Evolutionary conservation across 2,888 invertebrate species (phyloP), one percentile per base, ranked within the genome.

Genomic region (Trichogramma evanescens): DNA sequence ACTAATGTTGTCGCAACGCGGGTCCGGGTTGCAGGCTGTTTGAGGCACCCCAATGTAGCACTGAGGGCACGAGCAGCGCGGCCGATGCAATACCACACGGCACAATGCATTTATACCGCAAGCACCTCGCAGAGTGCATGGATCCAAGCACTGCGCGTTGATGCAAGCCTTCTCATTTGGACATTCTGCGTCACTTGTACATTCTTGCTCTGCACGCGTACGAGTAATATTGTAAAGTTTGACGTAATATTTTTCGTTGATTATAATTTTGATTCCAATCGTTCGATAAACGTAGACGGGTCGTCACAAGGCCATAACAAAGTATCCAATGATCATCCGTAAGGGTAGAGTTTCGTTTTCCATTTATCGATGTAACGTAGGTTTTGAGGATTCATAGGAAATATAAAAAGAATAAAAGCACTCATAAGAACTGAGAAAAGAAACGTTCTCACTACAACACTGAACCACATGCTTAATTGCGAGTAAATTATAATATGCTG

Each of bases 71-170:
- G 90, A 88, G 79, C 94, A 94, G 72, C 89, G 86, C 52, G 93
- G 89, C 73, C 88, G 86, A 80, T 94, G 94, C 76, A 89, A 82
- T 66, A 91, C 85, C 62, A 91, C 89, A 73, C 87, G 88, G 79
- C 95, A 95, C 65, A 93, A 83, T 65, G 95, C 93, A 80, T 93
- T 93, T 73, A 87, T 84, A 69, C 94, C 94, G 79, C 95, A 95
- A 69, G 89, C 90, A 72, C 89, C 93, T 72, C 91, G 87, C 75
- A 93, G 84, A 74, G 87, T 87, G 82, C 94, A 95, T 68, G 93
- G 94, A 81, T 94, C 92, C 80, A 89, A 85, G 81, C 94, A 95
- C 82, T 90, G 89, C 80, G 89, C 86, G 82, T 90, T 89, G 81
- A 92, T 86, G 83, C 94, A 95, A 78, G 92, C 89, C 83, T 91